Conservation (phyloP, 2,113 vertebrate species). For the Pholis gunnellus region DNA sequence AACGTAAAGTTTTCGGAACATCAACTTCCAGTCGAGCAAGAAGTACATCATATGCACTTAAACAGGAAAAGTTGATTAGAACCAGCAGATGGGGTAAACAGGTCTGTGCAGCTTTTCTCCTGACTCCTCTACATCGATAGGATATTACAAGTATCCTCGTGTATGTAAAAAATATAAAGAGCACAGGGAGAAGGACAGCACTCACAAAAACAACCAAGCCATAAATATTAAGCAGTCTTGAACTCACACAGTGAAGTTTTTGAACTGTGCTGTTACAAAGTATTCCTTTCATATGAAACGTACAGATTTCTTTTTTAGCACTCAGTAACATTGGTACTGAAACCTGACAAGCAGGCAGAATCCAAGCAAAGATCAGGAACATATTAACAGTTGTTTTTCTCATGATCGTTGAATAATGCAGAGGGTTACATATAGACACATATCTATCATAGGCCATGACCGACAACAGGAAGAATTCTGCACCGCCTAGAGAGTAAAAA, state of each 20-base stretch:
- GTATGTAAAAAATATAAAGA: slow-evolving; percentile 58
- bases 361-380: slow-evolving; percentile 38
- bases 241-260: neutral
- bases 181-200: neutral
- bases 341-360: slow-evolving; percentile 8
- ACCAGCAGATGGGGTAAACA: slow-evolving; percentile 50
- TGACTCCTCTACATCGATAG: slow-evolving; percentile 10
- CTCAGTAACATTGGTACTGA: fast-evolving
- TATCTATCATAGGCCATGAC: slow-evolving; percentile 45
- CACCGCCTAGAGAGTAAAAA: neutral
- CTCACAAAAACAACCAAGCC: neutral
- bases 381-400: neutral
- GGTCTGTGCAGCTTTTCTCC: slow-evolving; percentile 48
- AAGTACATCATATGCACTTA: slow-evolving; percentile 13
- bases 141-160: slow-evolving; percentile 28
- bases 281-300: neutral
- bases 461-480: slow-evolving; percentile 7
- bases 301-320: neutral
- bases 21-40: neutral
- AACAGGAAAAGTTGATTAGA: slow-evolving; percentile 16
- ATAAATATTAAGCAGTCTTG: neutral
- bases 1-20: slow-evolving; percentile 27
- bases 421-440: slow-evolving; percentile 42
- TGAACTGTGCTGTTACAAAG: slow-evolving; percentile 31
- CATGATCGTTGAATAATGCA: slow-evolving; percentile 36